Conservation (phyloP, 2,797 vertebrate genomes). For the Rhinophrynus dorsalis region DNA sequence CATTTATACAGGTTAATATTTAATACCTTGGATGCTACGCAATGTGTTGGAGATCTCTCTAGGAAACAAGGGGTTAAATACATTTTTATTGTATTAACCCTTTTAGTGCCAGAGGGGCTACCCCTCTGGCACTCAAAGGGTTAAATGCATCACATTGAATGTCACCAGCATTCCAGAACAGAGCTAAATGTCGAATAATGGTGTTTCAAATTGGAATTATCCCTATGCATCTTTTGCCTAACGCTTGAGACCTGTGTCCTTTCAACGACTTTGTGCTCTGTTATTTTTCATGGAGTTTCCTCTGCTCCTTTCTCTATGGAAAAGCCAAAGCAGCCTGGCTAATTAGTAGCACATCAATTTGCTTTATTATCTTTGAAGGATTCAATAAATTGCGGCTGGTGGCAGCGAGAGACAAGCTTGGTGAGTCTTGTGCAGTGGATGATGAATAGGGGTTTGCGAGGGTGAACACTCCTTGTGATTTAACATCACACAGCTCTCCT, state of each 20-base stretch:
- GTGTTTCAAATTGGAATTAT: too few species aligned
- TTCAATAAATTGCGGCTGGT: slow-evolving; percentile 46
- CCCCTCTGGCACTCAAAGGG: too few species aligned
- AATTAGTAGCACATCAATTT: slow-evolving; percentile 48
- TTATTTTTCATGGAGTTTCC: slow-evolving; percentile 31
- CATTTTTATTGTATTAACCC: too few species aligned
- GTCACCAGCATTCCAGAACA: too few species aligned
- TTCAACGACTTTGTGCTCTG: slow-evolving; percentile 33
- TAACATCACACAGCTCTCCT: slow-evolving; percentile 41
- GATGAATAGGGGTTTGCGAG: slow-evolving; percentile 45
- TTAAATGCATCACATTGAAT: too few species aligned
- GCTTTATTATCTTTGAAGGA: slow-evolving; percentile 48
- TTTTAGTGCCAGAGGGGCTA: too few species aligned
- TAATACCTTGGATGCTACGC: too few species aligned
- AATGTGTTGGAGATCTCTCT: too few species aligned
- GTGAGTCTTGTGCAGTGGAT: slow-evolving; percentile 27
- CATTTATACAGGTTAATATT: too few species aligned
- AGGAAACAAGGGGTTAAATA: too few species aligned
- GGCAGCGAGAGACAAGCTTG: slow-evolving; percentile 42
- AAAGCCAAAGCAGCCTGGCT: slow-evolving; percentile 33
- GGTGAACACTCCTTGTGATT: slow-evolving; percentile 42
- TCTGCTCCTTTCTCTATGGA: slow-evolving; percentile 24
- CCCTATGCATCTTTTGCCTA: too few species aligned
- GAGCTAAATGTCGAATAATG: too few species aligned
- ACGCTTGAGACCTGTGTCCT: slow-evolving; percentile 16